Percentiles rank a stretch among this genome's conserved stretches.
These are phyloP conservation scores for Wasmannia auropunctata DNA, from an alignment of 1,140 invertebrate species.

Conservation along the genomic window DNA sequence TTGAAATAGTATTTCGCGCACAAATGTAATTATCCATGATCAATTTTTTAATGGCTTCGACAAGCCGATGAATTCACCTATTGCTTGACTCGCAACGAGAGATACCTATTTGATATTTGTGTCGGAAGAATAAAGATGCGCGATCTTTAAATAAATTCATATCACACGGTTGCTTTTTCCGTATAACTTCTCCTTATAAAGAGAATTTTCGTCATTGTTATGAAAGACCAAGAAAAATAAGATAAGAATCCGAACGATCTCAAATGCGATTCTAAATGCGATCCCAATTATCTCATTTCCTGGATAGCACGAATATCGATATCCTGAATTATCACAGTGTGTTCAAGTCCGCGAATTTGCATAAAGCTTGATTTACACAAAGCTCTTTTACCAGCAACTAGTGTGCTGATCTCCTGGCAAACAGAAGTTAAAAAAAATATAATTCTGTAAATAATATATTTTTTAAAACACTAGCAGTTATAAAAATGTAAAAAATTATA, in stretches of 20 bases:
- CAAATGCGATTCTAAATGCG: conserved; percentile 26
- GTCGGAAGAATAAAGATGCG: background rate
- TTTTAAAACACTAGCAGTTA: too few species aligned
- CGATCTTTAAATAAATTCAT: conserved; percentile 38
- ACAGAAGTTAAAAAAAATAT: too few species aligned
- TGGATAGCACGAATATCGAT: background rate
- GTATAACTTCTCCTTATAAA: background rate
- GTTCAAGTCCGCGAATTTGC: background rate
- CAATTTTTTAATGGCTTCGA: background rate
- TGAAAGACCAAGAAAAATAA: background rate
- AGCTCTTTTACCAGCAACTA: too few species aligned
- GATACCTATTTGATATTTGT: conserved; percentile 37
- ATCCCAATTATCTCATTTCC: conserved; percentile 13
- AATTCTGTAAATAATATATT: too few species aligned
- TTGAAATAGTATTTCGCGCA: background rate
- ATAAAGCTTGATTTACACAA: too few species aligned
- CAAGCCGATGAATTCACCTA: background rate
- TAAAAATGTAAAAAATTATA: too few species aligned
- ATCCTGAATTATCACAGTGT: background rate
- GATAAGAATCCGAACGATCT: background rate
- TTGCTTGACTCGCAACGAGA: background rate
- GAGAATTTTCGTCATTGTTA: conserved; percentile 32
- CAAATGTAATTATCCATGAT: background rate
- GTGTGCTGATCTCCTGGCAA: too few species aligned
- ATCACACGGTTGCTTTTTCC: background rate